Conservation (phyloP, 2,797 vertebrate genomes). For the Buphagus erythrorhynchus region DNA sequence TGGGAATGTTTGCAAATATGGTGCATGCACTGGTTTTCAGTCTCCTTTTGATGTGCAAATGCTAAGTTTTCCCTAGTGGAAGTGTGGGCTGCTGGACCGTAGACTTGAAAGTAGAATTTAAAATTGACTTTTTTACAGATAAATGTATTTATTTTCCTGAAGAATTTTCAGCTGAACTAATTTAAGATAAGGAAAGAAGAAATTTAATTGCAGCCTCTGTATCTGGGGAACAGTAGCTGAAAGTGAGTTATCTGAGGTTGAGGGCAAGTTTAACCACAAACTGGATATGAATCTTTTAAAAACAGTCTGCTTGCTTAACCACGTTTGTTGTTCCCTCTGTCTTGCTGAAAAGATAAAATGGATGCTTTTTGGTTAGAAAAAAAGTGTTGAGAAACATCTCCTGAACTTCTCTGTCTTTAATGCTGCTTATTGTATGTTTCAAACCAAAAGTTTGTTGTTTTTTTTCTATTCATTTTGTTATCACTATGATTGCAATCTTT, state of each 20-base stretch:
- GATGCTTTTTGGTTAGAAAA: not conserved
- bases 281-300: not conserved
- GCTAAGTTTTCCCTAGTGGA: not conserved
- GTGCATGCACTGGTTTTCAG: not conserved
- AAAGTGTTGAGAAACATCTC: not conserved
- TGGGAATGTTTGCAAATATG: not conserved
- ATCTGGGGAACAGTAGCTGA: not conserved
- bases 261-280: not conserved
- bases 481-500: not conserved
- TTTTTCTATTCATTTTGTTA: not conserved
- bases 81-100: not conserved
- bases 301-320: not conserved
- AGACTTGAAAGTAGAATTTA: not conserved
- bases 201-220: not conserved
- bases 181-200: not conserved
- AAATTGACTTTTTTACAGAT: not conserved
- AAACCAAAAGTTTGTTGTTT: not conserved
- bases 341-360: not conserved
- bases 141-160: not conserved
- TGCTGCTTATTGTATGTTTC: not conserved
- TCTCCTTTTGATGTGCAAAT: not conserved
- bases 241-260: not conserved
- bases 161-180: not conserved
- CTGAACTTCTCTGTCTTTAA: not conserved
- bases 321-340: not conserved